Base-by-base conservation (phyloP, 2,888 invertebrate genomes). In the Habroteleia sp. region DNA sequence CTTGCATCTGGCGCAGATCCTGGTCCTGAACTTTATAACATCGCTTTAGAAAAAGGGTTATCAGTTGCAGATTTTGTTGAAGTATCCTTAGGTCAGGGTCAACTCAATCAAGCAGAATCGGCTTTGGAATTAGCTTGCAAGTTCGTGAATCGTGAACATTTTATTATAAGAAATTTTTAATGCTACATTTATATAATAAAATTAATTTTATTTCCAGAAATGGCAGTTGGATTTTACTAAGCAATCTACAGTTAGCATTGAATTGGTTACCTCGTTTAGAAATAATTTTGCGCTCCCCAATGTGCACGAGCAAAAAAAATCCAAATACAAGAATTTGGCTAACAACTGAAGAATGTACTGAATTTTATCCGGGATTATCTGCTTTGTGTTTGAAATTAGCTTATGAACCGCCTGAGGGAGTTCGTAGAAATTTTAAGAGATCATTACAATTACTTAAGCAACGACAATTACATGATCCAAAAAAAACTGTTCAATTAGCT, bases 1-100 rank as follows among this genome's bases (percentile, higher is more conserved):
- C 93, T 95, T 31, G 94, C 96, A 52, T 93, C 96, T 14, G 98
- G 98, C 17, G 94, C 95, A 27, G 98, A 99, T 90, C 98, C 97
- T 11, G 94, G 97, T 0, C 92, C 92, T 13, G 96, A 97, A 86
- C 90, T 97, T 5, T 90, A 91, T 66, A 92, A 93, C 42, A 88
- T 95, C 31, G 94, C 94, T 0, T 83, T 89, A 6, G 90, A 77
- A 33, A 76, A 76, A 7, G 60, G 77, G 0, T 56, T 79, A 1
- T 58, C 80, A 0, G 74, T 80, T 2, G 62, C 75, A 10, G 83
- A 83, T 20, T 85, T 86, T 54, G 79, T 79, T 5, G 85, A 94
- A 91, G 91, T 96, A 56, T 94, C 96, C 1, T 92, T 96, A 90
- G 96, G 96, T 2, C 93, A 94, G 88, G 95, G 95, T 8, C 94